Base-by-base conservation (phyloP, 2,888 invertebrate species). In the Cactoblastis cactorum region DNA sequence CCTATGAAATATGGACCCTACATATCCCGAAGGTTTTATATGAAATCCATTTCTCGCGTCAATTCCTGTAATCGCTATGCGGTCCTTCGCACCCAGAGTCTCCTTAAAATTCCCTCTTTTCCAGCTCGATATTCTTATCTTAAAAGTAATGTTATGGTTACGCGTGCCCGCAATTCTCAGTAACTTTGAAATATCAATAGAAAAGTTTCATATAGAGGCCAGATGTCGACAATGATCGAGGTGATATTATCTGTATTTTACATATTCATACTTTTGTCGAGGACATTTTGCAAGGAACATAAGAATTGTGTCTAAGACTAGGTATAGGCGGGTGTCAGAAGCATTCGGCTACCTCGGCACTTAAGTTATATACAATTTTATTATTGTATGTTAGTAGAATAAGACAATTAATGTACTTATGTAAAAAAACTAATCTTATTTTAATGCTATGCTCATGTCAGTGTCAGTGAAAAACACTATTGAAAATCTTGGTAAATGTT, bases 1-100 rank as follows among this genome's bases (percentile, higher is more conserved):
- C 53, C 47, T 47, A 43, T 50, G 51, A 55, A 50, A 55, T 53
- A 51, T 55, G 51, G 34, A 39, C 53, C 38, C 46, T 52, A 49
- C 48, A 51, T 55, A 55, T 55, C 49, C 49, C 51, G 45, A 53
- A 51, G 53, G 53, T 52, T 45, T 46, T 47, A 41, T 33, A 45
- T 48, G 34, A 53, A 55, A 55, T 51, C 55, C 55, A 52, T 53
- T 55, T 49, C 37, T 45, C 33, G 35, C 52, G 24, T 50, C 37
- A 48, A 45, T 47, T 47, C 43, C 47, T 38, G 41, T 53, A 50
- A 53, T 45, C 46, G 34, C 35, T 35, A 47, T 47, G 46, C 35
- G 46, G 35, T 35, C 46, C 35, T 47, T 47, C 46, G 46, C 35
- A 19, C 46, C 46, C 46, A 35, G 22, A 34, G 22, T 47, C 24